phyloP scores from a whole-genome alignment of 2,888 invertebrate species.

The Sepiola atlantica region DNA sequence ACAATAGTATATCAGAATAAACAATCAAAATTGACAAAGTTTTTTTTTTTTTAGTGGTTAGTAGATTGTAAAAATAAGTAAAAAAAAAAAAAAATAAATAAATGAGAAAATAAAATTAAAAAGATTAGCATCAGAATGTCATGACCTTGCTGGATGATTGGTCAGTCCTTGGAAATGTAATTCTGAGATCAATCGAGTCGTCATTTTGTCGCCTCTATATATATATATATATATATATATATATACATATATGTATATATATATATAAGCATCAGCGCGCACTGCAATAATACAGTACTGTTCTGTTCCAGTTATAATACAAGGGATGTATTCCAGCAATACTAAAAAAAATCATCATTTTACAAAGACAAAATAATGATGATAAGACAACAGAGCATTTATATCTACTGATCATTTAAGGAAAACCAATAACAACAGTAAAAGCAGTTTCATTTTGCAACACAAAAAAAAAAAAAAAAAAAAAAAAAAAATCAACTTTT shows the following conservation, averaged over 20 bases:
- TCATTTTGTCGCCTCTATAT: neutral
- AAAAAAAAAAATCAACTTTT: too few relatives aligned
- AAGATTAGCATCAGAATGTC: constrained; percentile 43
- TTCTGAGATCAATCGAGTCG: constrained; percentile 44
- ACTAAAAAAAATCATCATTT: constrained; percentile 46
- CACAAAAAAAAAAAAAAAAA: constrained; percentile 12
- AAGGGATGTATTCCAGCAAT: constrained; percentile 44
- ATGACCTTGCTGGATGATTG: constrained; percentile 45
- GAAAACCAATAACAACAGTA: constrained; percentile 42
- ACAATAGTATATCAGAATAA: neutral
- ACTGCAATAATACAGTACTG: constrained; percentile 46
- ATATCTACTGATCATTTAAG: constrained; percentile 35
- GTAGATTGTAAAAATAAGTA: neutral
- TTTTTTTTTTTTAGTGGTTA: neutral
- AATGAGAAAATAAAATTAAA: neutral
- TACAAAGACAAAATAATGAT: constrained; percentile 46
- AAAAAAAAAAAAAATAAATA: neutral
- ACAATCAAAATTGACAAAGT: neutral
- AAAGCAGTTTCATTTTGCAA: constrained; percentile 46
- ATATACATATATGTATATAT: too few relatives aligned
- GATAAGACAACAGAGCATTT: constrained; percentile 45
- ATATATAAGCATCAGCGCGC: constrained; percentile 2
- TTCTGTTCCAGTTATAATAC: constrained; percentile 43
- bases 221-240: too few relatives aligned
- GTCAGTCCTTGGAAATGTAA: constrained; percentile 43